These are phyloP conservation scores for Pogonocichla stellata DNA, from an alignment of 2,113 vertebrate species.

Conservation along the genomic window DNA sequence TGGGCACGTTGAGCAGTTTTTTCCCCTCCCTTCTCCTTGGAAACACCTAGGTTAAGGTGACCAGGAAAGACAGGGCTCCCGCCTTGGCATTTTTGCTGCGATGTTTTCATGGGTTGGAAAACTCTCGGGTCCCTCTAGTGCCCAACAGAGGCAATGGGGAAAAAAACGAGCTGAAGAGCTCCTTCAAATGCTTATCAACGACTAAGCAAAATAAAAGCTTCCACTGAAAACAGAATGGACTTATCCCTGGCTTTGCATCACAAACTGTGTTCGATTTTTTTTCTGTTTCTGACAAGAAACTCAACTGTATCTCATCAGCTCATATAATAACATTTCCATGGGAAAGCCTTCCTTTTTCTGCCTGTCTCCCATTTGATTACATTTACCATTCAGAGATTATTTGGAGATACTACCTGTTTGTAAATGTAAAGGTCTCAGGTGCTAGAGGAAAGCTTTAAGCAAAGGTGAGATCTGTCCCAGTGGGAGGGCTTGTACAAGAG, in stretches of 20 bases:
- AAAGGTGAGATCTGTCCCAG: background rate
- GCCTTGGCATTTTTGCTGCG: rapidly evolving
- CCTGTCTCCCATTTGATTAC: background rate
- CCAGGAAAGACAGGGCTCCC: background rate
- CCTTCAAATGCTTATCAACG: background rate
- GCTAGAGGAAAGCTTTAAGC: background rate
- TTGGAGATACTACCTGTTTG: background rate
- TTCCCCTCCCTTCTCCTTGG: background rate
- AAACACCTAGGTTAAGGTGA: background rate
- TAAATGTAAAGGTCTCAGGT: background rate
- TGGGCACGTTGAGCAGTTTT: background rate
- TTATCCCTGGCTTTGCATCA: background rate
- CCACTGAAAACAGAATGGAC: background rate
- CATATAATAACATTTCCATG: background rate
- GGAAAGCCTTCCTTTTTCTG: background rate
- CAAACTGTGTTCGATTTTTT: background rate
- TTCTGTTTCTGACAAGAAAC: background rate
- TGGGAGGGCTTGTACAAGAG: background rate
- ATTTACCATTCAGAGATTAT: background rate
- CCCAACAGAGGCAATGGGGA: background rate
- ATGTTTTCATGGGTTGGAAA: background rate
- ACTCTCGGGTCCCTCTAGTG: conserved; percentile 36
- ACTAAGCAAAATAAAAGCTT: background rate
- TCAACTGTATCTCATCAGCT: background rate
- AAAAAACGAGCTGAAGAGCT: background rate